Evolutionary conservation across 2,797 vertebrate genomes (phyloP).

Genomic region (Scyliorhinus canicula): DNA sequence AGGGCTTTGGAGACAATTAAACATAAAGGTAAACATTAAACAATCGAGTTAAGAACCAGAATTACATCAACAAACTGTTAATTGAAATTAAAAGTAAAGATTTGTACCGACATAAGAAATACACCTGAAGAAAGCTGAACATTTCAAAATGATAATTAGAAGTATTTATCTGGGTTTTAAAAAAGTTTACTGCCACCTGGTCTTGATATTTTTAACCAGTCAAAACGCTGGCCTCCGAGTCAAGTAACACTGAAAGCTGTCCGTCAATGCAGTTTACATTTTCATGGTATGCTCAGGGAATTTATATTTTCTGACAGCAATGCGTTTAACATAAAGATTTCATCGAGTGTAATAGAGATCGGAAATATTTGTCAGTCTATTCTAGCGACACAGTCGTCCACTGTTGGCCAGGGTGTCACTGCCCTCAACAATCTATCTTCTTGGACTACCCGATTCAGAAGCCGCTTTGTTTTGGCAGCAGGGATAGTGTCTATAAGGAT

Average conservation of each 20-base stretch:
- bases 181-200: no score
- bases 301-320: background rate
- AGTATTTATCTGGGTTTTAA: background rate
- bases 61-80: background rate
- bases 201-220: background rate
- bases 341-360: background rate
- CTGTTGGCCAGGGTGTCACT: background rate
- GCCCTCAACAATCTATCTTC: background rate
- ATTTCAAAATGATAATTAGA: background rate
- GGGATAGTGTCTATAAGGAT: slow-evolving; percentile 29
- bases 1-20: background rate
- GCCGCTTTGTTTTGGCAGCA: slow-evolving; percentile 22
- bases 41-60: background rate
- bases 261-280: background rate
- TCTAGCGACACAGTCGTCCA: background rate
- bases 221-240: background rate
- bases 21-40: background rate
- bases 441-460: slow-evolving; percentile 1
- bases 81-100: background rate
- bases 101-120: background rate
- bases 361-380: background rate
- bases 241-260: background rate
- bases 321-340: background rate
- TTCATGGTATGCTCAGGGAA: background rate
- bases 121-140: background rate